phyloP scores from a whole-genome alignment of 2,797 vertebrate genomes.

The Dendrocincla fuliginosa region DNA sequence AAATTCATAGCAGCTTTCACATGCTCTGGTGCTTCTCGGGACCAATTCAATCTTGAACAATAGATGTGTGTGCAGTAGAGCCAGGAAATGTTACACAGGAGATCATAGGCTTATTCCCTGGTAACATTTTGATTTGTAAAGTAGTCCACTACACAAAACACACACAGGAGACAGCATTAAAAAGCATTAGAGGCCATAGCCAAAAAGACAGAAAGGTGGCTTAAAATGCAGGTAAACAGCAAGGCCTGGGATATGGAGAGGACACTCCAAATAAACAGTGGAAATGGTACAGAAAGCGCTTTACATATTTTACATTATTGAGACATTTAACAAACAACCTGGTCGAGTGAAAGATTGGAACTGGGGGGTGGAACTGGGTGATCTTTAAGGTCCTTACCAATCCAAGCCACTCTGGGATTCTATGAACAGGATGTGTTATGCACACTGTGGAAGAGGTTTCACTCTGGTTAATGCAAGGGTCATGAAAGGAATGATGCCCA shows the following conservation, averaged over 20 bases:
- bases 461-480: background rate
- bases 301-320: background rate
- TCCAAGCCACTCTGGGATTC: background rate
- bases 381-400: background rate
- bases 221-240: slow-evolving; percentile 10
- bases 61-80: slow-evolving; percentile 67
- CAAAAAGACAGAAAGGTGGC: slow-evolving; percentile 16
- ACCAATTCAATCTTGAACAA: slow-evolving; percentile 79
- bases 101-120: slow-evolving; percentile 62
- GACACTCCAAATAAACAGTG: background rate
- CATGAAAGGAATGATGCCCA: background rate
- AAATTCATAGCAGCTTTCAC: slow-evolving; percentile 76
- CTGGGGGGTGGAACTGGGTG: background rate
- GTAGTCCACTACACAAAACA: slow-evolving; percentile 68
- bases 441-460: background rate
- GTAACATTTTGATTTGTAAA: slow-evolving; percentile 70
- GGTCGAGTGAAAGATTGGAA: fast-evolving
- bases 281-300: background rate
- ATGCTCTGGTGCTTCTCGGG: slow-evolving; percentile 78
- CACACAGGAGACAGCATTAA: slow-evolving; percentile 68
- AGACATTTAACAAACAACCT: background rate
- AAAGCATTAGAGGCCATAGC: slow-evolving; percentile 68
- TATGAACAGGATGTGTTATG: fast-evolving
- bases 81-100: slow-evolving; percentile 58
- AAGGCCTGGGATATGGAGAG: background rate